phyloP scores from a whole-genome alignment of 2,113 vertebrate genomes.

The Lethenteron camtschaticum region DNA sequence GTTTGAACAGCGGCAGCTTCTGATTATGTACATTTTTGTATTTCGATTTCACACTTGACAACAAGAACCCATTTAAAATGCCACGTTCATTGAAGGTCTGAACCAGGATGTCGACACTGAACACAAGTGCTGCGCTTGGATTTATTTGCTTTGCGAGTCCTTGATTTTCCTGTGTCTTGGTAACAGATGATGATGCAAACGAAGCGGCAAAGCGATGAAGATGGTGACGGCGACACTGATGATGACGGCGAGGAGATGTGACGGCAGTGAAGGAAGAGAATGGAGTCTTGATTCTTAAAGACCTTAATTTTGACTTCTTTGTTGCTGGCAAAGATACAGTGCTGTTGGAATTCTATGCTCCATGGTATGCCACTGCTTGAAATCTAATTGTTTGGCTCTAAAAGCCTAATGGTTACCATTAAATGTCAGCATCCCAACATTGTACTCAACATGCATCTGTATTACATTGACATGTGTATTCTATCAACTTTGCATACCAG shows the following conservation, averaged over 20 bases:
- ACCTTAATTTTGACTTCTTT: slow-evolving; percentile 61
- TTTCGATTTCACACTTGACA: too few species aligned
- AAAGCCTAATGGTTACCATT: not conserved
- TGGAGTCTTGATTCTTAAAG: slow-evolving; percentile 49
- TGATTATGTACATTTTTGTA: too few species aligned
- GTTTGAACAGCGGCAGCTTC: too few species aligned
- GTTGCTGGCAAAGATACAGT: slow-evolving; percentile 62
- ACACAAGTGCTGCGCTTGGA: too few species aligned
- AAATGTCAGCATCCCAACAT: not conserved
- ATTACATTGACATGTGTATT: accelerated
- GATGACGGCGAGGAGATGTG: slow-evolving; percentile 21
- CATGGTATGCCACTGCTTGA: slow-evolving; percentile 33
- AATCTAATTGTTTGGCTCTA: not conserved
- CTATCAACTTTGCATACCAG: not conserved
- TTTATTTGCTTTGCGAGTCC: too few species aligned
- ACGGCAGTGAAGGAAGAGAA: slow-evolving; percentile 77
- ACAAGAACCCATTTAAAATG: too few species aligned
- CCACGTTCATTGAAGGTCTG: too few species aligned
- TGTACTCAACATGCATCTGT: not conserved
- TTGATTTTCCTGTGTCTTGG: too few species aligned
- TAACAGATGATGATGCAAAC: too few species aligned
- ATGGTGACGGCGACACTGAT: slow-evolving; percentile 7
- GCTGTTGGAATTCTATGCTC: slow-evolving; percentile 81
- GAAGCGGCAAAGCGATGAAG: not conserved
- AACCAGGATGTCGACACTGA: too few species aligned